phyloP scores from a whole-genome alignment of 1,140 invertebrate genomes.

The Campoletis sonorensis region DNA sequence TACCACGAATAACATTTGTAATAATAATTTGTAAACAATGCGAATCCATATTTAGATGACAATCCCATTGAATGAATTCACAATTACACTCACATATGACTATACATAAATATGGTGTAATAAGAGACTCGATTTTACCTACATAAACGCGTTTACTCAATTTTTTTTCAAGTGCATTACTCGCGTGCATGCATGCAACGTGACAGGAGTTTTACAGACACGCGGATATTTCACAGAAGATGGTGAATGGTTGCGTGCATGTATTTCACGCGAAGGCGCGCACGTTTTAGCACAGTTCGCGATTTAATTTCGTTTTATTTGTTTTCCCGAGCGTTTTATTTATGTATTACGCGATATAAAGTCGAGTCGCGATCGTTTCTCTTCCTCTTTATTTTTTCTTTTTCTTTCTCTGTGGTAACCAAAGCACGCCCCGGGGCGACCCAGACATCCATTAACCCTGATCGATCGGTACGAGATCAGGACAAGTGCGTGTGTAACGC shows the following conservation, averaged over 20 bases:
- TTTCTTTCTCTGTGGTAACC: slow-evolving; percentile 1
- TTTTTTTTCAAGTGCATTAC: background rate
- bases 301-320: background rate
- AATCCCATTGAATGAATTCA: too few species aligned
- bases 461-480: background rate
- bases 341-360: slow-evolving; percentile 17
- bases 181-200: background rate
- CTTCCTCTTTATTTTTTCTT: background rate
- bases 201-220: background rate
- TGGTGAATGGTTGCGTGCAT: background rate
- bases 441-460: slow-evolving; percentile 26
- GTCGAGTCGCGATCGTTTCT: slow-evolving; percentile 4
- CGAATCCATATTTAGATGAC: too few species aligned
- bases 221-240: background rate
- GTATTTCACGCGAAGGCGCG: background rate
- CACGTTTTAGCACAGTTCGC: slow-evolving; percentile 5
- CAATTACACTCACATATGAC: too few species aligned
- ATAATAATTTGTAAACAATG: too few species aligned
- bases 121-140: slow-evolving; percentile 4
- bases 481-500: background rate
- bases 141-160: background rate
- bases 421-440: slow-evolving; percentile 14
- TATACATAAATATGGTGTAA: background rate
- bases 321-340: background rate
- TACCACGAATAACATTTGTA: too few species aligned